Conservation (phyloP, 1,140 invertebrate genomes). For the Eubasilissa regina region DNA sequence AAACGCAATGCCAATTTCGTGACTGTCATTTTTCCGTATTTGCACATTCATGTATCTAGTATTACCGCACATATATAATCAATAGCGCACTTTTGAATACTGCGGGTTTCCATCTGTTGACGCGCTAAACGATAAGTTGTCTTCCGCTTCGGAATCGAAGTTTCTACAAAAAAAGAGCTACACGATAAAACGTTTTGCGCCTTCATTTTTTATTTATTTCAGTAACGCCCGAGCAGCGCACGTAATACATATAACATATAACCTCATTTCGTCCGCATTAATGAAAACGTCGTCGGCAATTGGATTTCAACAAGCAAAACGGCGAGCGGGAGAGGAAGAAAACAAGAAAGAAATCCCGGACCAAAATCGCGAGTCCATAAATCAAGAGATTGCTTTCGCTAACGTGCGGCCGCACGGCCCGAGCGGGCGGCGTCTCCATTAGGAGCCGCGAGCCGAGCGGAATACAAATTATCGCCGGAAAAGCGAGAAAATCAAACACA, state of each 20-base stretch:
- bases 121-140: too few species aligned
- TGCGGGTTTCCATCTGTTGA: too few species aligned
- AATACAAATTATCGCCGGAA: slow-evolving; percentile 55
- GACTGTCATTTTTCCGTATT: too few species aligned
- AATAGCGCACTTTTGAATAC: too few species aligned
- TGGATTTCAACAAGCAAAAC: slow-evolving; percentile 47
- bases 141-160: too few species aligned
- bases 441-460: slow-evolving; percentile 41
- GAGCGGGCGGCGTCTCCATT: slow-evolving; percentile 57
- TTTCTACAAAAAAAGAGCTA: too few species aligned
- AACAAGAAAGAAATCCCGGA: slow-evolving; percentile 29
- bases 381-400: slow-evolving; percentile 57
- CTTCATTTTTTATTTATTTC: slow-evolving; percentile 12
- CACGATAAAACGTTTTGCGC: too few species aligned
- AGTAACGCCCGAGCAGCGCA: neutral
- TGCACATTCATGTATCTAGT: too few species aligned
- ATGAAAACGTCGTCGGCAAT: slow-evolving; percentile 47
- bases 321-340: slow-evolving; percentile 22
- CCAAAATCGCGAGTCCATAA: slow-evolving; percentile 52
- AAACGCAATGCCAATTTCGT: too few species aligned
- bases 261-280: slow-evolving; percentile 39
- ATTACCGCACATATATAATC: too few species aligned
- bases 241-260: slow-evolving; percentile 45
- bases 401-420: slow-evolving; percentile 41
- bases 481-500: slow-evolving; percentile 35